phyloP scores from a whole-genome alignment of 2,888 invertebrate genomes.

The Clitarchus hookeri region DNA sequence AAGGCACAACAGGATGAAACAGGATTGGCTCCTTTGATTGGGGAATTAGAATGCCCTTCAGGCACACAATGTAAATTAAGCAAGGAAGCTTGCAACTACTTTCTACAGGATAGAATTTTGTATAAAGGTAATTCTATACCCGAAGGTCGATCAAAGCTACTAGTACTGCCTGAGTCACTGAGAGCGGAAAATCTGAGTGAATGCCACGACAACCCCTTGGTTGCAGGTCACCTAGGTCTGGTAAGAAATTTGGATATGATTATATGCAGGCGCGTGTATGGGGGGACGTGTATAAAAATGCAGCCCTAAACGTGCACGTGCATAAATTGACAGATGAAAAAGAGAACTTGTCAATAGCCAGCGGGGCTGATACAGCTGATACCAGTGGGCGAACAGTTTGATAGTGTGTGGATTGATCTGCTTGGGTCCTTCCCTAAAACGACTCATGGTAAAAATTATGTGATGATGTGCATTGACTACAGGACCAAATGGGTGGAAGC shows the following conservation, averaged over 20 bases:
- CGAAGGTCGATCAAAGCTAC: too few relatives aligned
- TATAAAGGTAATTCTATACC: too few relatives aligned
- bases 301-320: neutral
- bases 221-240: neutral
- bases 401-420: neutral
- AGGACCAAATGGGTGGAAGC: neutral
- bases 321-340: neutral
- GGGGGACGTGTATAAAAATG: neutral
- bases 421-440: neutral
- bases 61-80: too few relatives aligned
- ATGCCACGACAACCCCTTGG: neutral
- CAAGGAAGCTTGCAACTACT: too few relatives aligned
- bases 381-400: neutral
- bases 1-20: too few relatives aligned
- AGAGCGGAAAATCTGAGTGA: neutral
- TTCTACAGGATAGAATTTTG: too few relatives aligned
- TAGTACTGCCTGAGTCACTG: too few relatives aligned
- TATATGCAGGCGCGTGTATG: neutral
- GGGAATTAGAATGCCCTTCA: too few relatives aligned
- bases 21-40: too few relatives aligned
- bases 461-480: neutral
- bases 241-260: neutral
- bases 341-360: neutral
- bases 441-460: neutral
- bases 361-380: neutral